A percentile compares a stretch with the other conserved stretches of the same genome.
These are phyloP conservation scores for Nipponacmea schrenckii DNA, from an alignment of 2,888 invertebrate genomes.

Conservation along the genomic window DNA sequence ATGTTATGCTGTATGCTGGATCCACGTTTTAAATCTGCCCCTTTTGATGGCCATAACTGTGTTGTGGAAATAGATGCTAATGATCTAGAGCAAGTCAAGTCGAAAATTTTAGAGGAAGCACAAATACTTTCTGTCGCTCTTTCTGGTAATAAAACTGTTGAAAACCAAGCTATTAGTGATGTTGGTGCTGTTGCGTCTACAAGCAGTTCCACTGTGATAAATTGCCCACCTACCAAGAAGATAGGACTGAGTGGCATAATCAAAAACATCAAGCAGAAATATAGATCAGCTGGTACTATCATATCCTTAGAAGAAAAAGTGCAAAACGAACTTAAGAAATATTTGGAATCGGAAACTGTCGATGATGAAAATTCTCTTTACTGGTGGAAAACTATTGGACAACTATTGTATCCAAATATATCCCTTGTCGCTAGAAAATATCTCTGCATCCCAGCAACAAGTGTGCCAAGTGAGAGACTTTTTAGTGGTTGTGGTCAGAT, in stretches of 20 bases:
- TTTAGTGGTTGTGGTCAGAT: too few species aligned
- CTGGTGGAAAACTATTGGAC: not conserved
- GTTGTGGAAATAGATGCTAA: not conserved
- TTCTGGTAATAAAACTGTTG: not conserved
- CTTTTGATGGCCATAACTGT: not conserved
- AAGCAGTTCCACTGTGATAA: not conserved
- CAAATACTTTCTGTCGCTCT: not conserved
- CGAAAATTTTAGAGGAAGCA: not conserved
- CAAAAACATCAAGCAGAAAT: not conserved
- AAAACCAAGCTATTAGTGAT: too few species aligned
- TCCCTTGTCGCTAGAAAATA: too few species aligned
- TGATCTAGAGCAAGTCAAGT: too few species aligned
- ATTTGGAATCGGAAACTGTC: not conserved
- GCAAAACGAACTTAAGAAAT: not conserved
- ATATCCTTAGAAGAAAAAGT: not conserved
- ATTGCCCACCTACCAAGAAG: not conserved
- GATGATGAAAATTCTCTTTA: not conserved
- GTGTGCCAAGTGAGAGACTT: not conserved
- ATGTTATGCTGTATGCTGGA: not conserved
- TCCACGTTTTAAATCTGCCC: not conserved
- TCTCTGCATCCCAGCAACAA: not conserved
- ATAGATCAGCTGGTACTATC: not conserved
- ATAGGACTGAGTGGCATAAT: not conserved
- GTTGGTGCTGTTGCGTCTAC: too few species aligned
- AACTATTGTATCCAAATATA: not conserved